Base-by-base conservation (phyloP, 1,140 invertebrate species). In the Portunus trituberculatus region DNA sequence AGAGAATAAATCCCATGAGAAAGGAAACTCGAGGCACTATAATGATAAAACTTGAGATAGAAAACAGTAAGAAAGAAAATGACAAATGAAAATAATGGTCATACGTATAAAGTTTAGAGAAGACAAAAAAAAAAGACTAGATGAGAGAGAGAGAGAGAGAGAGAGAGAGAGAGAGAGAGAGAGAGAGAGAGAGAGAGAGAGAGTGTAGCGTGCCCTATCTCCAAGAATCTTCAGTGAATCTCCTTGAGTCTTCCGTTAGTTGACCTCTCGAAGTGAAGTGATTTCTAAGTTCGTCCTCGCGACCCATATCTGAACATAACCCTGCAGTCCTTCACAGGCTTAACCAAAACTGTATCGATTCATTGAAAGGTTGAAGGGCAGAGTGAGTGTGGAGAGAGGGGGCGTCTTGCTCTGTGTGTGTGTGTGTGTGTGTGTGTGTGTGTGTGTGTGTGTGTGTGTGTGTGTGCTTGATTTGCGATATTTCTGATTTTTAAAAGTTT, bases 121-220 rank as follows among this genome's bases (percentile, higher is more conserved):
- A 45, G 14, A 39, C 86, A 46, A 76, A 20, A 39, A 59, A 59
- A 59, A 59, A 59, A 59, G 52, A 59, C 2, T 59, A 59, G 52
- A 59, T 12, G 52, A 4, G 52, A 59, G 52, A 59, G 12, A 12
- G 10, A 59, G 12, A 59, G 12, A n/a, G 52, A 14, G 52, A 20
- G 10, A 59, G 52, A 59, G 52, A 48, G 88, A 90, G 88, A 90
- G 48, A 46, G 88, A 90, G 88, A 90, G 14, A n/a, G 39, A 90
- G 48, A 76, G 88, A 46, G 48, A 46, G 88, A 90, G 88, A 46
- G 14, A n/a, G 39, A 46, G 48, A n/a, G 67, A 76, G 67, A 7
- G 67, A 76, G 39, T 3, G 67, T n/a, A n/a, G 16, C 67, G 20
- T 76, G 52, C 12, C n/a, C 67, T 76, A 76, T 76, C 67, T n/a